These are phyloP conservation scores for Eurystomus gularis DNA, from an alignment of 2,113 vertebrate species.

Conservation along the genomic window DNA sequence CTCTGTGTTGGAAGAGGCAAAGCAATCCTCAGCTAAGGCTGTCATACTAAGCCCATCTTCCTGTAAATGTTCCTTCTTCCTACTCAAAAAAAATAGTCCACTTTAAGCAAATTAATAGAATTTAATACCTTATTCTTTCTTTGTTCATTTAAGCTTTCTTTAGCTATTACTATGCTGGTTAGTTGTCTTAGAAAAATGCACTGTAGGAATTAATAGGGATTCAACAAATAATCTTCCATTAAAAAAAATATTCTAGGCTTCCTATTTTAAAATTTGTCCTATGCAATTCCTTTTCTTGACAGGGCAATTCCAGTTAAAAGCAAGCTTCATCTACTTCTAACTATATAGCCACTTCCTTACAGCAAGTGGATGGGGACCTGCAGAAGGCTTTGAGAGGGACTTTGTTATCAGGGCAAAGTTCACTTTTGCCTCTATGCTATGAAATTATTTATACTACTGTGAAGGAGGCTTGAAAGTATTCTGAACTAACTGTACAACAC, in stretches of 20 bases:
- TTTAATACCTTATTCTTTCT: neutral
- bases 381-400: neutral
- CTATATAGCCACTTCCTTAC: neutral
- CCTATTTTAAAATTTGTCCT: neutral
- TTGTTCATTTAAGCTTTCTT: neutral
- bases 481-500: neutral
- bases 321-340: neutral
- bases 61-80: neutral
- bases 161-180: conserved; percentile 3
- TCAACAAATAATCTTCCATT: neutral
- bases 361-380: neutral
- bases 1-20: neutral
- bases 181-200: neutral
- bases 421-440: neutral
- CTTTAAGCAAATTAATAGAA: neutral
- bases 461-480: neutral
- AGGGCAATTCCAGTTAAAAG: neutral
- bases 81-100: neutral
- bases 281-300: neutral
- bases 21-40: conserved; percentile 42
- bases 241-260: neutral
- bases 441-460: conserved; percentile 1
- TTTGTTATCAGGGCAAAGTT: neutral
- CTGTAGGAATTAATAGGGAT: neutral
- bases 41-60: neutral